Evolutionary conservation across 2,113 vertebrate species (phyloP), one percentile per base, ranked within the genome.

Genomic region (Oncorhynchus nerka): DNA sequence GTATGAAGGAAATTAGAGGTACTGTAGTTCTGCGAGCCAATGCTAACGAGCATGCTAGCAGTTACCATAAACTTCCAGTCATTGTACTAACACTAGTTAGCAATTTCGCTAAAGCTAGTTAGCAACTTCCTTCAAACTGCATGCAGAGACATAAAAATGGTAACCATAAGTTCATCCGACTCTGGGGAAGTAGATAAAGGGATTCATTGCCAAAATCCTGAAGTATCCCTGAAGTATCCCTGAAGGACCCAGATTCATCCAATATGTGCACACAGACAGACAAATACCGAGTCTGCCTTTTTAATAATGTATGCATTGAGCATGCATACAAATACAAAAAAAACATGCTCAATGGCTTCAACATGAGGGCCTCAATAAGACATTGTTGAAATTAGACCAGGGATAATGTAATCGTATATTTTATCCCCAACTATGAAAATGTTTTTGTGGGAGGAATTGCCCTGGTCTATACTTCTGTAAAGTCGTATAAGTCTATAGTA

Each of bases 381-480:
- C n/a, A 16, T 48, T 16, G 73, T 74, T 83, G n/a, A 39, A 32
- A 72, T 45, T 30, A 73, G 57, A 75, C 32, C n/a, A 57, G 26
- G 68, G 70, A 75, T 12, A 22, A 24, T 66, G 26, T 49, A 67
- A 67, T 75, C 55, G 48, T 6, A 32, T 20, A 68, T 34, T 71
- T 32, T n/a, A 71, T 71, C 78, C 70, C 64, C 26, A 61, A 68
- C 76, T 65, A 13, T 55, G 59, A 66, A 57, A 68, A 26, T 66
- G 72, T 68, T 24, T 67, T 8, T 57, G 67, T 78, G 68, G 68
- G 75, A 22, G 64, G 59, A 64, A 39, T 73, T 76, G 64, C 59
- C 7, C 9, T 24, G 20, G n/a, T 22, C 34, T 24, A 51, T 34
- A 11, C 26, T 65, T 49, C 13, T 45, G 24, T 30, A 24, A 13